Percentiles rank a stretch among this genome's conserved stretches.
phyloP scores from a whole-genome alignment of 2,113 vertebrate genomes.

The Zosterops lateralis region DNA sequence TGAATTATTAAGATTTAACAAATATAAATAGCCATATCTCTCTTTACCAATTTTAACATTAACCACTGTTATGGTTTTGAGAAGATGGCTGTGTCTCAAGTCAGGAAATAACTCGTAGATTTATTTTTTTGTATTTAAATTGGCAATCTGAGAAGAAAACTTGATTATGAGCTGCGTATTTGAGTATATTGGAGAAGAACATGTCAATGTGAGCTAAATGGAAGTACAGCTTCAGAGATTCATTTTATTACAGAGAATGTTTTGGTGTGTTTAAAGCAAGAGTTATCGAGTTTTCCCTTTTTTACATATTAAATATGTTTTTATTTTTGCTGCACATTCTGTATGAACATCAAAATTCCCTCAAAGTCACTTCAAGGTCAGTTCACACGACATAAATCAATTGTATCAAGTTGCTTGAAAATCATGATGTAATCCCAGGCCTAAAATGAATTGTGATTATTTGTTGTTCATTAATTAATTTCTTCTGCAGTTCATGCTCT shows the following conservation, averaged over 20 bases:
- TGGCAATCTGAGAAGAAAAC: not conserved
- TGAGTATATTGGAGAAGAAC: not conserved
- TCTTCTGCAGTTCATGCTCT: constrained; percentile 1
- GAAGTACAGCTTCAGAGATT: not conserved
- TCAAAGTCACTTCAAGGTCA: not conserved
- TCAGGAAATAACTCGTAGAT: fast-evolving
- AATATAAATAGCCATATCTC: not conserved
- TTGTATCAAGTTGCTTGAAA: not conserved
- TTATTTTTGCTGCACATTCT: not conserved
- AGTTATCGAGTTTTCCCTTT: not conserved
- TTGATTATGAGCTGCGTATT: not conserved
- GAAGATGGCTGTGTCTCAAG: not conserved
- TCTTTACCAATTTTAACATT: not conserved
- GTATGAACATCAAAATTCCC: not conserved
- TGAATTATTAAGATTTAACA: not conserved
- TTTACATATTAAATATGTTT: not conserved
- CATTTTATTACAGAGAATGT: not conserved
- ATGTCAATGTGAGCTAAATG: not conserved
- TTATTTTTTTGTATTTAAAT: not conserved
- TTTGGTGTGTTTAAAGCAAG: not conserved
- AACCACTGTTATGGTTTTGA: not conserved
- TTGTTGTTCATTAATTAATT: constrained; percentile 9
- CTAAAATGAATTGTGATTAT: not conserved
- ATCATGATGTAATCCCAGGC: not conserved
- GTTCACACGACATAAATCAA: not conserved